Conservation (phyloP, 2,113 vertebrate genomes). For the Stegostoma tigrinum region DNA sequence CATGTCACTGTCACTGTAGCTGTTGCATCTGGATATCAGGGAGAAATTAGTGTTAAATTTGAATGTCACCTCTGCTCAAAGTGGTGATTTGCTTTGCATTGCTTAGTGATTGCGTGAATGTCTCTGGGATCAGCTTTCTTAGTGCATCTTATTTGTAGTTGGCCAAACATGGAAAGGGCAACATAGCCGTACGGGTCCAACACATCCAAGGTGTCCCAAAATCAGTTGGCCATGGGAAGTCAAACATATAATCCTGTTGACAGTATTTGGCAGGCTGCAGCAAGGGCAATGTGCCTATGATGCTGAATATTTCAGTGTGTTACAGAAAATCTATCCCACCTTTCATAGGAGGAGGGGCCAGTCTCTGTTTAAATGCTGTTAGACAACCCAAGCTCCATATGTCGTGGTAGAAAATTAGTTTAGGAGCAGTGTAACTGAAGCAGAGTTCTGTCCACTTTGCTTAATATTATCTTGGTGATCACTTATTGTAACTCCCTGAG, state of each 20-base stretch:
- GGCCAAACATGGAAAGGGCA: neutral
- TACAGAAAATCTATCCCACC: neutral
- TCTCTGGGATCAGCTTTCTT: neutral
- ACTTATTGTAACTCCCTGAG: neutral
- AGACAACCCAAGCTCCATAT: neutral
- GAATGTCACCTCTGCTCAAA: neutral
- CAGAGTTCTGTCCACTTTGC: neutral
- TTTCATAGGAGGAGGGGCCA: neutral
- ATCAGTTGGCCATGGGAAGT: neutral
- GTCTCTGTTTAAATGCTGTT: neutral
- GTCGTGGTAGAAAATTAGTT: neutral
- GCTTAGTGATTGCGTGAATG: too few species aligned
- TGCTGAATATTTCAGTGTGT: neutral
- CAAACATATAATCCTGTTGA: neutral
- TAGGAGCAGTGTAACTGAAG: neutral
- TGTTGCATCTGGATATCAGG: neutral
- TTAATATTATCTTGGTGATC: neutral
- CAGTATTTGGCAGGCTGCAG: neutral
- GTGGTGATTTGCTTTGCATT: neutral
- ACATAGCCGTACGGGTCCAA: neutral
- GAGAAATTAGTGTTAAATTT: neutral
- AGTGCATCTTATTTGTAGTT: slow-evolving; percentile 7
- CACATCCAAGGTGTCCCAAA: slow-evolving; percentile 8
- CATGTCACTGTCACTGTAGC: neutral
- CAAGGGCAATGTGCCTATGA: neutral